These are phyloP conservation scores for Empidonax traillii DNA, from an alignment of 2,113 vertebrate genomes.

Conservation along the genomic window DNA sequence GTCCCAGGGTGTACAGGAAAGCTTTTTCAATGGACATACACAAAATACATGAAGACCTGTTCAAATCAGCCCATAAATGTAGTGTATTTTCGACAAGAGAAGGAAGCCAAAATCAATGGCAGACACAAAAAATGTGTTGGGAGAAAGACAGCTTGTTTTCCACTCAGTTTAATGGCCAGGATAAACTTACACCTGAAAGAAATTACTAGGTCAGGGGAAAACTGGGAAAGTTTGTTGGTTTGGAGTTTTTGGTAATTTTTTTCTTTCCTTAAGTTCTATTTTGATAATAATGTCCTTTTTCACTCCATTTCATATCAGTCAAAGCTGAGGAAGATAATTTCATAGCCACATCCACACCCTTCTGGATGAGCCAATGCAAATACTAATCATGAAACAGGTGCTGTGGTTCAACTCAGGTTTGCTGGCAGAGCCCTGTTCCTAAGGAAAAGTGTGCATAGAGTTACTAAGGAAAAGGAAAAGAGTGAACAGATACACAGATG, in stretches of 20 bases:
- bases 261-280: not conserved
- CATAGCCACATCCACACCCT: not conserved
- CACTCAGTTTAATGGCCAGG: not conserved
- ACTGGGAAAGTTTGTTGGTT: not conserved
- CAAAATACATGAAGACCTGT: not conserved
- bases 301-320: not conserved
- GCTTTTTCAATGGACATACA: not conserved
- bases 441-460: not conserved
- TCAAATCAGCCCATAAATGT: not conserved
- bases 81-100: not conserved
- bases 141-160: not conserved
- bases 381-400: not conserved
- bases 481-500: not conserved
- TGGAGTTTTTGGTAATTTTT: not conserved
- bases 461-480: not conserved
- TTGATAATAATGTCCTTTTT: not conserved
- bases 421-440: not conserved
- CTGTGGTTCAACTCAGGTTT: not conserved
- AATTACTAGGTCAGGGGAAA: not conserved
- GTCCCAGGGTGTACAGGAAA: not conserved
- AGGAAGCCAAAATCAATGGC: not conserved
- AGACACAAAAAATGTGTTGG: not conserved
- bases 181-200: not conserved
- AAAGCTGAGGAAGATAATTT: not conserved
- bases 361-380: not conserved